Base-by-base conservation (phyloP, 2,113 vertebrate genomes). In the Bufo bufo region DNA sequence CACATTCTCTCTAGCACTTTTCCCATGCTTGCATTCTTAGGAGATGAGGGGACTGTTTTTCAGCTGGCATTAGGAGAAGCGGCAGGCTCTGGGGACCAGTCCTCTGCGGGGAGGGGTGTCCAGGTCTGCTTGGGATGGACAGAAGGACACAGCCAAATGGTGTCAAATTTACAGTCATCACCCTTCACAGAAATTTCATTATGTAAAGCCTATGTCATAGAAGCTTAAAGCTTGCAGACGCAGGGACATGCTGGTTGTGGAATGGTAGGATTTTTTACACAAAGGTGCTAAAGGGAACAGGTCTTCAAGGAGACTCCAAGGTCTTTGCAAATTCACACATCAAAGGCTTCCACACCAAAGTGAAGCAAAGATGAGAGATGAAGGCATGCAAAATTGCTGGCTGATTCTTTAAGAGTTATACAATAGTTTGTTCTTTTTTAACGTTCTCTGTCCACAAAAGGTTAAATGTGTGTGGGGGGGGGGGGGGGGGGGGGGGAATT, bases 11-110 rank as follows among this genome's bases (percentile, higher is more conserved):
- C 45, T 1, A 43, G 63, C 3, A 6, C 58, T 81, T 45, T 78
- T 50, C 54, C 10, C 20, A 3, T 50, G 66, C 86, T 43, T 23
- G 23, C 87, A 88, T 84, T 84, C 80, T 84, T 88, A 20, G 10
- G 20, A 20, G 87, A 84, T 88, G 81, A 84, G 87, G 87, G 65
- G 78, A 87, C 79, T 82, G 86, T 82, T 87, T 63, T 75, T 82
- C 78, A 74, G 61, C 14, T 79, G 78, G 78, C 23, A 50, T 74
- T 84, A 49, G 33, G 23, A 82, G 54, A 52, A 19, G 77, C 17
- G 69, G 61, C 61, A 63, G 56, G 77, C 71, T 33, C 81, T 12
- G 71, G 87, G 80, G 87, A 83, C 69, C 72, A 6, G 54, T 59
- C 52, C 74, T 87, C 54, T 75, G 79, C 45, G 33, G 65, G 78